Percentiles rank a stretch among this genome's conserved stretches.
Conservation (phyloP, 2,888 invertebrate species). For the Caenorhabditis zanzibari region DNA sequence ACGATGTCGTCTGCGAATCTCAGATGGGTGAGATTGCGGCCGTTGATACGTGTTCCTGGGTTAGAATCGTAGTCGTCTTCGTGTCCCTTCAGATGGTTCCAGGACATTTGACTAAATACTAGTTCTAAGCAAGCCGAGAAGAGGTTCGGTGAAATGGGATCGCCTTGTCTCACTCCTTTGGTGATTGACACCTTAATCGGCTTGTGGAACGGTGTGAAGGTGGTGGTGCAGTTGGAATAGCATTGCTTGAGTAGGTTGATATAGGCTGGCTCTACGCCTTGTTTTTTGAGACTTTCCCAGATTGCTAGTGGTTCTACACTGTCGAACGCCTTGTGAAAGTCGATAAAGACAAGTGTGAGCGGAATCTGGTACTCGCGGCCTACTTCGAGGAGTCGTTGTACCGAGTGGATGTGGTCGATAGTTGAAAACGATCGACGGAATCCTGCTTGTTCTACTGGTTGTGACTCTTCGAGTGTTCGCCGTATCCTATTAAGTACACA, state of each 20-base stretch:
- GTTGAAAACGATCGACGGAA: conserved; percentile 11
- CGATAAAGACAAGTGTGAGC: not conserved
- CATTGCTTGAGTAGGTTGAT: not conserved
- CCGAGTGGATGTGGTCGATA: not conserved
- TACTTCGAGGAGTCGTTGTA: not conserved
- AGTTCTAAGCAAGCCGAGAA: not conserved
- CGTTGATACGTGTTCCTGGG: no score
- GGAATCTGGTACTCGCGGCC: not conserved
- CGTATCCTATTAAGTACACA: conserved; percentile 8
- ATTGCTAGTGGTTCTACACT: not conserved
- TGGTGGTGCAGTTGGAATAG: not conserved
- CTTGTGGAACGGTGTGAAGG: not conserved
- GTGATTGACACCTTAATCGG: not conserved
- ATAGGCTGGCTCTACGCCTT: not conserved
- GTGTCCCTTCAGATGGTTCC: no score
- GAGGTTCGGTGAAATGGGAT: not conserved
- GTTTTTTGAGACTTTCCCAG: not conserved
- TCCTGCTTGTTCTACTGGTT: conserved; percentile 24
- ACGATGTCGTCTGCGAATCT: no score
- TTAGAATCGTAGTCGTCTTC: not conserved
- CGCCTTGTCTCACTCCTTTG: not conserved
- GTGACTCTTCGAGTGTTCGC: not conserved
- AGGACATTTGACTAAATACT: not conserved
- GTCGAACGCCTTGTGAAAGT: conserved; percentile 5
- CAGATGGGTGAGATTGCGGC: no score